Evolutionary conservation across 2,797 vertebrate species (phyloP).

Genomic region (Hippoglossus hippoglossus): DNA sequence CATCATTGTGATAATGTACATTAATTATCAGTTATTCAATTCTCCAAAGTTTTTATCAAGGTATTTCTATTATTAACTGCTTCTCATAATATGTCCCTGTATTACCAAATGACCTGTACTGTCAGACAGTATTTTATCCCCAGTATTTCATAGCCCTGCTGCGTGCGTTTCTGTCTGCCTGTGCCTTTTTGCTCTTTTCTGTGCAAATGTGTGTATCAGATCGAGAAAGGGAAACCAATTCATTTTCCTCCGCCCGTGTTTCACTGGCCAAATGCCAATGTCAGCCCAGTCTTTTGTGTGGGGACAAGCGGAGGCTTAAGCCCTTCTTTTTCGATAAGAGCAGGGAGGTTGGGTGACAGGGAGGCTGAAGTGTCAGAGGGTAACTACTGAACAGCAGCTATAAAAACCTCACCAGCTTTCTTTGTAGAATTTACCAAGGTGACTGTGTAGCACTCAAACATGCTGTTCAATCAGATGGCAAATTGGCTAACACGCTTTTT

Average conservation of each 20-base stretch:
- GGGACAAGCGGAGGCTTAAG: neutral
- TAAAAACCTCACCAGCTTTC: slow-evolving; percentile 7
- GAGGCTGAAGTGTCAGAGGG: slow-evolving; percentile 2
- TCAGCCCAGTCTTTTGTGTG: slow-evolving; percentile 10
- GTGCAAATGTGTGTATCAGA: neutral
- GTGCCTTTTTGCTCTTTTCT: too few species aligned
- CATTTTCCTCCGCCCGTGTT: slow-evolving; percentile 13
- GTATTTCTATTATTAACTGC: too few species aligned
- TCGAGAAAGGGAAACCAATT: neutral
- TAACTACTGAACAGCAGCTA: neutral
- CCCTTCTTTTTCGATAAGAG: slow-evolving; percentile 17
- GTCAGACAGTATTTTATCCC: too few species aligned
- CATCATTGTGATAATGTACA: too few species aligned
- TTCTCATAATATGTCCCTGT: too few species aligned
- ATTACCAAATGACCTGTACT: too few species aligned
- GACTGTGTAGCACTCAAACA: neutral
- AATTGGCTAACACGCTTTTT: neutral
- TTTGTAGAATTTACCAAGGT: neutral
- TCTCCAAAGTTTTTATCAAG: too few species aligned
- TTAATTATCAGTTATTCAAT: too few species aligned
- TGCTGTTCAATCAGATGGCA: slow-evolving; percentile 1
- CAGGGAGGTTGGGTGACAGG: slow-evolving; percentile 11
- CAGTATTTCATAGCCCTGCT: too few species aligned
- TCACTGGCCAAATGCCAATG: neutral
- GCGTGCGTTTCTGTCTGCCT: too few species aligned